Evolutionary conservation across 2,797 vertebrate species (phyloP), one percentile per base, ranked within the genome.

Genomic region (Hylomyscus alleni): DNA sequence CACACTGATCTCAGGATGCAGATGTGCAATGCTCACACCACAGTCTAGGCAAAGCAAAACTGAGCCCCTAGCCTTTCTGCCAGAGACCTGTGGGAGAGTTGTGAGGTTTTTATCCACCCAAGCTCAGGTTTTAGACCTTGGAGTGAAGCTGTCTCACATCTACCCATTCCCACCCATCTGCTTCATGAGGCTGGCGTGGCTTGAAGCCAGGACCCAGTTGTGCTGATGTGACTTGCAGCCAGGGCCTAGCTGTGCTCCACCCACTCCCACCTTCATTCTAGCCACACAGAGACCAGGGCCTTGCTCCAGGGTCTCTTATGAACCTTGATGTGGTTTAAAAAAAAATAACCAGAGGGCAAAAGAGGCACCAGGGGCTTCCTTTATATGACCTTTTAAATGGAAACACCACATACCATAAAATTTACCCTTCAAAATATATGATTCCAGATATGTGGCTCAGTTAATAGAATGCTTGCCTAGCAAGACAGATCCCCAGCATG

Each of bases 301-400:
- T 60, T 20, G 1, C 67, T 78, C 29, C 26, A 24, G 24, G 44
- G 40, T 54, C 37, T 50, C 9, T 0, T 13, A 12, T 58, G 82
- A 90, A 58, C 22, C 52, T 72, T 65, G 44, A 24, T 26, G 10
- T 65, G n/a, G 13, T 67, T 90, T 69, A 24, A 58, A 88, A 72
- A 88, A 72, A 80, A 44, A 31, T 29, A 44, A 56, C 7, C 58
- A 47, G 60, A 67, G 11, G 19, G 6, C 40, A 85, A 50, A n/a
- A 44, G 40, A 90, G 24, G n/a, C 11, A 44, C 77, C 90, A 22
- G 34, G 40, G 40, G 47, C 22, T 65, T 69, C 50, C 69, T 52
- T 58, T 81, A 15, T 44, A 11, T 73, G 83, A 82, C 56, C 92
- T 87, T 89, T 85, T 37, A 29, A 62, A 96, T 62, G 31, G 47